phyloP scores from a whole-genome alignment of 1,140 invertebrate genomes.

The Bombus pascuorum region DNA sequence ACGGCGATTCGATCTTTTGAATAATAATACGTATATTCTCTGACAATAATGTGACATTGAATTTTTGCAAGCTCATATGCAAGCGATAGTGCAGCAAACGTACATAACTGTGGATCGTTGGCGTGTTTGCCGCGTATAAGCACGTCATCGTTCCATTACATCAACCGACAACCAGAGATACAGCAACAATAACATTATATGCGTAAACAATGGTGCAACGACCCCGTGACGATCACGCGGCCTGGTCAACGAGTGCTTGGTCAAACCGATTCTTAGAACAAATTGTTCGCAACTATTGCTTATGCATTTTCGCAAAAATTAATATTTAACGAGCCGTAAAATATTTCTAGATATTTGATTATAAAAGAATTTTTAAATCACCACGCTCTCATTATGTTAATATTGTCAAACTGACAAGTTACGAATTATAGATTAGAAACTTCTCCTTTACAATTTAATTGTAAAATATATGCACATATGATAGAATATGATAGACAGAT shows the following conservation, averaged over 20 bases:
- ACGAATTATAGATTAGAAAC: too few species aligned
- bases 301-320: not conserved
- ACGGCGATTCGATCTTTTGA: constrained; percentile 39
- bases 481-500: too few species aligned
- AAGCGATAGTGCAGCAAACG: not conserved
- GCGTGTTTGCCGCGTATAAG: constrained; percentile 39
- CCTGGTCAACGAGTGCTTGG: constrained; percentile 13
- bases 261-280: not conserved
- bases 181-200: constrained; percentile 58
- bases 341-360: too few species aligned
- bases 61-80: constrained; percentile 1
- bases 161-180: constrained; percentile 54
- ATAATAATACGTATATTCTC: constrained; percentile 46
- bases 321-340: too few species aligned
- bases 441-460: too few species aligned
- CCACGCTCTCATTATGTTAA: too few species aligned
- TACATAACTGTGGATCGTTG: constrained; percentile 10
- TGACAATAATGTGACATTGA: constrained; percentile 27
- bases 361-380: too few species aligned
- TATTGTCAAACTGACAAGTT: too few species aligned
- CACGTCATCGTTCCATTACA: constrained; percentile 57
- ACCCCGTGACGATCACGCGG: constrained; percentile 22
- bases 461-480: too few species aligned
- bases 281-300: not conserved
- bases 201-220: constrained; percentile 58